These are phyloP conservation scores for Druceiella hillmani DNA, from an alignment of 2,888 invertebrate species.

Conservation along the genomic window DNA sequence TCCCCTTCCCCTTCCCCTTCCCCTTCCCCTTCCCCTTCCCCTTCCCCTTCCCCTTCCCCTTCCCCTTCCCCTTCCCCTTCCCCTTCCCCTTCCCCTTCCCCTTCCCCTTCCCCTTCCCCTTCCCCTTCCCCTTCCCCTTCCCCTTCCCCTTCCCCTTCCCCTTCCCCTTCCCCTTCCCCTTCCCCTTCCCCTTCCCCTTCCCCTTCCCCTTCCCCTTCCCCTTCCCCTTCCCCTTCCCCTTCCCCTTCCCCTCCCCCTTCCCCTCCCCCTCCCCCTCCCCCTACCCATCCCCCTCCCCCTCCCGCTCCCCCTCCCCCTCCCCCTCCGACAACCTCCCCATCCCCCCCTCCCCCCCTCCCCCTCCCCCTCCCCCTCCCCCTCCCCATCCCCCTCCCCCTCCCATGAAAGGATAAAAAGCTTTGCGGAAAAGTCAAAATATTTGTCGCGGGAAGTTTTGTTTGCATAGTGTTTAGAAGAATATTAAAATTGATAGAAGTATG, in stretches of 20 bases:
- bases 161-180: slow-evolving; percentile 11
- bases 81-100: slow-evolving; percentile 10
- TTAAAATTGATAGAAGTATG: no score
- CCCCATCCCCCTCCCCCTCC: slow-evolving; percentile 12
- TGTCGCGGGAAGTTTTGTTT: no score
- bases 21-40: no score
- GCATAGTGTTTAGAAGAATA: no score
- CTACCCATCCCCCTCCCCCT: slow-evolving; percentile 8
- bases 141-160: not conserved
- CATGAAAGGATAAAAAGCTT: no score
- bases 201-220: not conserved
- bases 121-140: not conserved
- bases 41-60: no score
- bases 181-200: slow-evolving; percentile 5
- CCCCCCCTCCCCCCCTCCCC: slow-evolving; percentile 1
- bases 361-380: slow-evolving; percentile 8
- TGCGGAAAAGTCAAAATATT: no score
- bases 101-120: not conserved
- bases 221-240: slow-evolving; percentile 4
- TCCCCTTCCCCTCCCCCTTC: not conserved
- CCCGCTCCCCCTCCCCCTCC: no score
- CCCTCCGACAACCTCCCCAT: not conserved
- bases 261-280: slow-evolving; percentile 7
- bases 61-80: slow-evolving; percentile 8
- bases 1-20: no score